Evolutionary conservation across 1,140 invertebrate species (phyloP), one percentile per base, ranked within the genome.

Genomic region (Galleria mellonella): DNA sequence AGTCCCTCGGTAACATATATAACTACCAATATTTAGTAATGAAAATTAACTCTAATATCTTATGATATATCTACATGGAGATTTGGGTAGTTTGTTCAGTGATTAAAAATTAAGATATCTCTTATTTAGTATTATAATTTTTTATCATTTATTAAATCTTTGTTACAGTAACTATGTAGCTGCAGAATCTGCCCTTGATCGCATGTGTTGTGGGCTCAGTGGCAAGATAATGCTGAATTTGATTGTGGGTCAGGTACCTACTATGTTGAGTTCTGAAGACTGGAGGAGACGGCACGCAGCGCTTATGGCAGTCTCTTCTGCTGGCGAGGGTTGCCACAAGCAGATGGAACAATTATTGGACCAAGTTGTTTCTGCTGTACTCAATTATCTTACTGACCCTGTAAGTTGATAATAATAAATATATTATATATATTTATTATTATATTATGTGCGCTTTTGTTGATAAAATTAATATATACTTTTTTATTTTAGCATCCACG

Each of bases 281-380:
- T 97, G 94, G 94, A 93, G 92, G 61, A 91, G 93, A 51, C 89
- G 98, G 14, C 96, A 99, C 79, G 98, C 97, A 37, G 98, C 97
- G 9, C 89, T 99, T 11, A 99, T 99, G 97, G 98, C 98, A 3
- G 93, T 99, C 13, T 99, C 98, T 9, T 96, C 97, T 6, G 95
- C 98, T 43, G 98, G 98, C 0, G 98, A 99, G 89, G 98, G 98
- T 9, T 99, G 97, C 69, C 95, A 98, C 72, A 97, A 97, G 78
- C 96, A 98, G 82, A 99, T 99, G 98, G 96, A 98, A 82, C 86
- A 90, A 31, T 92, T 98, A 86, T 88, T 99, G 2, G 91, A 92
- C 43, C 92, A 97, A 83, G 96, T 99, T 41, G 93, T 99, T 76
- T 91, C 94, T 44, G 95, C 93, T 23, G 92, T 99, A 9, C 88